Evolutionary conservation across 2,888 invertebrate genomes (phyloP).

Genomic region (Ceraclea dissimilis): DNA sequence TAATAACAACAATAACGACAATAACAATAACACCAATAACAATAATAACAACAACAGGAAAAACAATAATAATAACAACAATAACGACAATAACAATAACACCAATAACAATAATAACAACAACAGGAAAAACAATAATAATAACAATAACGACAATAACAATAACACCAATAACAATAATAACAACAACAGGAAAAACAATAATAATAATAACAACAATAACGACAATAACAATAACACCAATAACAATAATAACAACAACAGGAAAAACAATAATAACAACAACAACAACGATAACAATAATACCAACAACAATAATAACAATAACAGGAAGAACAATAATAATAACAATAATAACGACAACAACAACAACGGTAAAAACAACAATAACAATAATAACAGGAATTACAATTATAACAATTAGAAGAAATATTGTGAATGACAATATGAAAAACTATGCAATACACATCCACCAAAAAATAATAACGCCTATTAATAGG

Average conservation of each 20-base stretch:
- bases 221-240: neutral
- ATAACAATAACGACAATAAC: neutral
- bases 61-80: neutral
- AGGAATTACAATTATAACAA: slow-evolving; percentile 3
- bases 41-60: neutral
- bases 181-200: neutral
- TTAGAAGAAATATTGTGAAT: slow-evolving; percentile 6
- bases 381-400: slow-evolving; percentile 1
- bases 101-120: neutral
- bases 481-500: too few species aligned
- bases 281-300: neutral
- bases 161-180: neutral
- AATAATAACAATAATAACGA: neutral
- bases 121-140: neutral
- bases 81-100: neutral
- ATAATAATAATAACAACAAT: neutral
- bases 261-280: neutral
- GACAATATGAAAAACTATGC: neutral
- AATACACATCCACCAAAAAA: too few species aligned
- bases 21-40: too few species aligned
- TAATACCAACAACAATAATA: neutral
- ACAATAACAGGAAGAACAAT: neutral
- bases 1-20: too few species aligned
- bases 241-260: neutral
- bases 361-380: neutral